Evolutionary conservation across 2,797 vertebrate species (phyloP).

Genomic region (Iguana delicatissima): DNA sequence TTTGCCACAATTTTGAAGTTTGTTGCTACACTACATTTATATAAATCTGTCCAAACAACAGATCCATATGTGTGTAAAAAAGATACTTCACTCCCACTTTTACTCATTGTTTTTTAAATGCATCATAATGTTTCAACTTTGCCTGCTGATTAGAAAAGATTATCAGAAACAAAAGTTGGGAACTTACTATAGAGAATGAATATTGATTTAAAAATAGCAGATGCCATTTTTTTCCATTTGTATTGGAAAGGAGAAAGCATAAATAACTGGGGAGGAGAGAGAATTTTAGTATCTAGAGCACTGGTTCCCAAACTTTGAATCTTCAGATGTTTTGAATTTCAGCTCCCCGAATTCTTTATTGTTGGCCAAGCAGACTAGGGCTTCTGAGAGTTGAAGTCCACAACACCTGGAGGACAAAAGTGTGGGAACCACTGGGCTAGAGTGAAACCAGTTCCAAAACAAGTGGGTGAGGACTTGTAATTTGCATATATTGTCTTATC

Average conservation of each 20-base stretch:
- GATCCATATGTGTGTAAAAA: constrained; percentile 40
- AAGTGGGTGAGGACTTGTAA: not conserved
- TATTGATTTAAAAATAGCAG: constrained; percentile 29
- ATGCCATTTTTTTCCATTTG: not conserved
- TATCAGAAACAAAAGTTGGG: constrained; percentile 29
- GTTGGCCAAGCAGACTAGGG: too few relatives aligned
- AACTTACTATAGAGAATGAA: not conserved
- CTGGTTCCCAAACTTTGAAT: too few relatives aligned
- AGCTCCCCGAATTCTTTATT: too few relatives aligned
- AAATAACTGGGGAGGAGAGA: not conserved
- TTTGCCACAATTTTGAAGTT: constrained; percentile 54
- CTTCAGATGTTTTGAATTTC: too few relatives aligned
- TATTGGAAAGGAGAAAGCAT: accelerated
- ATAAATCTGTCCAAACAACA: constrained; percentile 60
- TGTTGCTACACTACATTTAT: constrained; percentile 68
- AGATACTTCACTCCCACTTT: not conserved
- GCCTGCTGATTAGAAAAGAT: not conserved
- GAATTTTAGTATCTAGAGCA: not conserved
- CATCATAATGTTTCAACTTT: constrained; percentile 23
- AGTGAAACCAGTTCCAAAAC: not conserved
- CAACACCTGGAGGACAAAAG: too few relatives aligned
- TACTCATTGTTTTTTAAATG: constrained; percentile 46
- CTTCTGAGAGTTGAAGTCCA: too few relatives aligned
- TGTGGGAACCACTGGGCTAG: too few relatives aligned
- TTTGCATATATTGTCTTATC: not conserved